These are phyloP conservation scores for Drosophila persimilis DNA, from an alignment of 1,140 invertebrate species.

Conservation along the genomic window DNA sequence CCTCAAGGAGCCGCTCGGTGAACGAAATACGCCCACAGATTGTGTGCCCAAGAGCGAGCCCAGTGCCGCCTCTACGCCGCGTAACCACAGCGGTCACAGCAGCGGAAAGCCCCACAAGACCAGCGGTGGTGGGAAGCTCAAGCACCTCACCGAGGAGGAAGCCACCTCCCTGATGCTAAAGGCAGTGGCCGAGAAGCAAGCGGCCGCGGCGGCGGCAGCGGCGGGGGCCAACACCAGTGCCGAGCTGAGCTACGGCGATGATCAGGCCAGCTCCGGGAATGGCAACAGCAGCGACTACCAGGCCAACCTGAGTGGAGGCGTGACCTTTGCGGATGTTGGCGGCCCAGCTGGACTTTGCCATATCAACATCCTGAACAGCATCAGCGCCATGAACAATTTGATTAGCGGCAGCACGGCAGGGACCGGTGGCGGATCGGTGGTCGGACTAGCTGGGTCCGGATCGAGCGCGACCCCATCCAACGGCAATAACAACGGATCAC, in stretches of 20 bases:
- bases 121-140: constrained; percentile 57
- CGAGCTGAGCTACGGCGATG: constrained; percentile 69
- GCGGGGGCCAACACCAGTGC: constrained; percentile 41
- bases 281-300: constrained; percentile 70
- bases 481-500: constrained; percentile 37
- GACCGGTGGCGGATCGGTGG: constrained; percentile 6
- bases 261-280: constrained; percentile 51
- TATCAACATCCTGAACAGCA: constrained; percentile 78
- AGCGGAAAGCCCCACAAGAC: constrained; percentile 34
- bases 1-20: constrained; percentile 39
- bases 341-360: constrained; percentile 77
- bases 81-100: constrained; percentile 54
- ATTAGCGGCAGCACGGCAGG: constrained; percentile 63
- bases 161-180: constrained; percentile 76
- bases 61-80: constrained; percentile 52
- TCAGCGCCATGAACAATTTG: constrained; percentile 80
- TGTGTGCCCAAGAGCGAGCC: constrained; percentile 51
- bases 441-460: constrained; percentile 23
- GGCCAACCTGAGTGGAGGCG: constrained; percentile 64
- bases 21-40: constrained; percentile 52
- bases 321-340: constrained; percentile 77
- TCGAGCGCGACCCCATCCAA: constrained; percentile 24
- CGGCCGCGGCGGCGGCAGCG: constrained; percentile 43
- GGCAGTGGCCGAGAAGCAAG: constrained; percentile 69
- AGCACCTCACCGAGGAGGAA: constrained; percentile 73